Base-by-base conservation (phyloP, 2,888 invertebrate genomes). In the Erebia epiphron region DNA sequence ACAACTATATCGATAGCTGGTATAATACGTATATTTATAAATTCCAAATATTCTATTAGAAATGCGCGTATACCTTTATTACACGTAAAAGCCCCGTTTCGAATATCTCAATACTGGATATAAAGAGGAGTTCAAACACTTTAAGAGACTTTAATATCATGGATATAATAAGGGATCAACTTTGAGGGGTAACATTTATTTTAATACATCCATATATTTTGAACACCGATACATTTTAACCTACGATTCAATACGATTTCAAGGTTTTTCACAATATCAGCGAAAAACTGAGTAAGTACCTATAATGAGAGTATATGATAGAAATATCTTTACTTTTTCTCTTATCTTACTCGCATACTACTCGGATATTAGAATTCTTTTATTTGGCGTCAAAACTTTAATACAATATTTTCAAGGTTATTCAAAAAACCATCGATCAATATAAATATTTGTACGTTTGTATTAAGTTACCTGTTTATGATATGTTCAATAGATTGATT, bases 1-100 rank as follows among this genome's bases (percentile, higher is more conserved):
- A 78, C 76, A 77, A 74, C 71, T 66, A 76, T 73, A 70, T 74
- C 72, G 70, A 73, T 75, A 75, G 69, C 63, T 64, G 67, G 63
- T 52, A 64, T 14, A 49, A 26, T 73, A 72, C 71, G 61, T 74
- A 74, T 69, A 72, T 65, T 8, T 56, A 63, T 71, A 46, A 18
- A 75, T 68, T 57, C 72, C 69, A 11, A 46, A 46, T 13, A 49
- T 66, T 71, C 75, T 75, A 76, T 71, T 73, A 70, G 70, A 61
- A 68, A 76, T 73, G 69, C 72, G 65, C 67, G 72, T 68, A 69
- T 74, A 71, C 57, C 68, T 70, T 71, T 72, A 75, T 68, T 73
- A n/a, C n/a, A n/a, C n/a, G n/a, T n/a, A 75, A 74, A 76, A 75
- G 75, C 75, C 69, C 71, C 50, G 60, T 68, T 61, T 41, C 46